These are phyloP conservation scores for Crocodylus rhombifer DNA, from an alignment of 2,797 vertebrate species.

Conservation along the genomic window DNA sequence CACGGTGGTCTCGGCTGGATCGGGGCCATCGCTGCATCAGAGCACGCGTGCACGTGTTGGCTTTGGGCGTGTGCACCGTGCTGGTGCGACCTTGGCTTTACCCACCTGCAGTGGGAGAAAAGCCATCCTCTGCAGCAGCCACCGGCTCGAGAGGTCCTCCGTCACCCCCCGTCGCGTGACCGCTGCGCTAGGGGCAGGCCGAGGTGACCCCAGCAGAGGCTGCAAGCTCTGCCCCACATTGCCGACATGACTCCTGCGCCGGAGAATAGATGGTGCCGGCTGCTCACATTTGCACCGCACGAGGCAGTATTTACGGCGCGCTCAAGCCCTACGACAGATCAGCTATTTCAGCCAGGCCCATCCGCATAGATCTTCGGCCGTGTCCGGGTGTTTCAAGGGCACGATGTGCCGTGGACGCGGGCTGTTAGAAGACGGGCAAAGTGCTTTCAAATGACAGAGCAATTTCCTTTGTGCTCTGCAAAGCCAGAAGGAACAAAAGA, in stretches of 20 bases:
- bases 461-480: constrained; percentile 57
- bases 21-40: too few species aligned
- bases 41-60: too few species aligned
- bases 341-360: rapidly evolving
- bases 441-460: constrained; percentile 52
- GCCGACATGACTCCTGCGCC: background rate
- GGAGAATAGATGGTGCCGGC: rapidly evolving
- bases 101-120: too few species aligned
- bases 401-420: constrained; percentile 25
- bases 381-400: constrained; percentile 34
- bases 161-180: too few species aligned
- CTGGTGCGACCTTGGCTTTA: too few species aligned
- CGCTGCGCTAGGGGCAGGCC: too few species aligned
- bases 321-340: background rate
- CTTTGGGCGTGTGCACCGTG: too few species aligned
- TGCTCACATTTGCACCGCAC: rapidly evolving
- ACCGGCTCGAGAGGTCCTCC: too few species aligned
- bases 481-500: background rate
- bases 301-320: rapidly evolving
- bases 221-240: background rate
- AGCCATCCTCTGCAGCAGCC: too few species aligned
- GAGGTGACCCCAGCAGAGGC: too few species aligned
- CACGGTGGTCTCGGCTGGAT: too few species aligned
- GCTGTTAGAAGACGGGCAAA: constrained; percentile 54
- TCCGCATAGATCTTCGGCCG: background rate